Base-by-base conservation (phyloP, 2,888 invertebrate species). In the Cephalotes varians region DNA sequence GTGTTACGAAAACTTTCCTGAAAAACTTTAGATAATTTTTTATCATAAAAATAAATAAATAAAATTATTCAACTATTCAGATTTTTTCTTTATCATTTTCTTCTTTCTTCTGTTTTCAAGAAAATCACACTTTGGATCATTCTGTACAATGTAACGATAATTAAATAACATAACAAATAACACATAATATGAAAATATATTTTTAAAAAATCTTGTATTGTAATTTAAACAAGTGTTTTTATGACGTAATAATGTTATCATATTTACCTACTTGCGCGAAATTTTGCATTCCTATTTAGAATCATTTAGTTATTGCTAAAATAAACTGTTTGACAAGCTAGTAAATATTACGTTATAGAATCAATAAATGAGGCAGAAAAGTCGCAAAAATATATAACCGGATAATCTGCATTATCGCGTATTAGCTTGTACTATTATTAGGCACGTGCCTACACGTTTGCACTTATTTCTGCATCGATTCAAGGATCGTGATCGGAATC, bases 351-450 rank as follows among this genome's bases (percentile, higher is more conserved):
- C 9, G 28, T 15, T 21, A 51, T 21, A 0, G 25, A 54, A 67
- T 67, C 67, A 77, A 77, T 31, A 77, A 77, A 62, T 40, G 28
- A 25, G 34, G 21, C 21, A 56, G 31, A 28, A 51, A 67, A 76
- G 28, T 7, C 37, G n/a, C 40, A 40, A 65, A 76, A 77, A 40
- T 77, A 40, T 77, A 67, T 54, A 54, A 67, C 77, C 54, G 31
- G 67, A 77, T 76, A 28, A 76, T 67, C 67, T 80, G 58, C 72
- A 83, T 71, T 80, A 71, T 77, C 67, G 67, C 56, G 58, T 83
- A 74, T 73, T 83, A 83, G 79, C 81, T 83, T 79, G 80, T 34
- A 58, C 72, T 85, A 85, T 83, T 85, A 83, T 85, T 85, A 81
- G 81, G 7, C 28, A 18, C 40, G 54, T 81, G 58, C 76, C 81